Evolutionary conservation across 2,113 vertebrate genomes (phyloP), one percentile per base, ranked within the genome.

Genomic region (Zeus faber): DNA sequence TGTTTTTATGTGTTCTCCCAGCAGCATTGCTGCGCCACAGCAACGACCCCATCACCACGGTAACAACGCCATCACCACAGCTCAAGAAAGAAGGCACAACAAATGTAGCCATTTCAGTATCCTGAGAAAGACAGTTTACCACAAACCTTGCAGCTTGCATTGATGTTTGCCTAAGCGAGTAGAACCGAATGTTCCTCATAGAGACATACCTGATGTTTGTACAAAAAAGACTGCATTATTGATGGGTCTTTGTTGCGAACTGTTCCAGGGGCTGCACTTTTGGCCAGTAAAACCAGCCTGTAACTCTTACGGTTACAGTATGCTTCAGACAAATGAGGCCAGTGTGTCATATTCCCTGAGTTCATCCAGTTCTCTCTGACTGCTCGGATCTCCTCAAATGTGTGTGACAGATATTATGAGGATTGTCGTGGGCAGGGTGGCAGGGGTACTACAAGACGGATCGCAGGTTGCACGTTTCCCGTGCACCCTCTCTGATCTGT

Each of bases 301-400:
- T 50, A 69, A 54, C 58, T 66, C 58, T 66, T 79, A 67, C 49
- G 58, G 58, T 54, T 65, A 49, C 47, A 64, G 49, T 59, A 24
- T 57, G 54, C 57, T 73, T 65, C 63, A 80, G 62, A 65, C 51
- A 71, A 83, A 80, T 62, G 53, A 72, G 69, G 80, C 71, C 52
- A 75, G 61, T 80, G 72, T 81, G 82, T 77, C 71, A 72, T 57
- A 76, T 72, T 68, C 46, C 46, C 37, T 24, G 39, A 49, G 54
- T 66, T 77, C 48, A 61, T 68, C 29, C 23, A 47, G 54, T 58
- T 73, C 77, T 79, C 61, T 39, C 67, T 62, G 65, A 74, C 71
- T 59, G 47, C 52, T 48, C 35, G 20, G 41, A 49, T 58, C 40
- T 60, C 13, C 54, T 71, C 31, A 22, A 51, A 67, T 62, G 51